Conservation (phyloP, 1,140 invertebrate species). For the Streblospio benedicti region DNA sequence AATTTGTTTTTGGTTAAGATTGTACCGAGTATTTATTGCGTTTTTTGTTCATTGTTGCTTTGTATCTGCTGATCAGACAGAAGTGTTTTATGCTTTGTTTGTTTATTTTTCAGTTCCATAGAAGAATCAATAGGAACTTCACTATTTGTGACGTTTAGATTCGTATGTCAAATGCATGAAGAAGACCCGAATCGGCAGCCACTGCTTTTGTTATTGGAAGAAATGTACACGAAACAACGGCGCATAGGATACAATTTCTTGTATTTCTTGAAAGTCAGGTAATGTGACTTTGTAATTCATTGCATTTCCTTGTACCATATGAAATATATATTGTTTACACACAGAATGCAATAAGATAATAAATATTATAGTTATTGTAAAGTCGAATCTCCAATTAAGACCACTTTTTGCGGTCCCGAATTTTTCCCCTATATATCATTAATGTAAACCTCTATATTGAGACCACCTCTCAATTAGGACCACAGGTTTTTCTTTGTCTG, state of each 20-base stretch:
- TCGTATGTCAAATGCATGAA: conserved; percentile 55
- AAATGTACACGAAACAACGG: conserved; percentile 63
- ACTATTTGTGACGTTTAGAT: conserved; percentile 68
- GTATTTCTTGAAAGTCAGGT: conserved; percentile 74
- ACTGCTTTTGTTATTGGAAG: conserved; percentile 62
- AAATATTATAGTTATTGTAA: background rate
- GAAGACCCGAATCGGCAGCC: conserved; percentile 68
- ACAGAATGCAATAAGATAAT: background rate
- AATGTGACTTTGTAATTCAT: too few relatives aligned
- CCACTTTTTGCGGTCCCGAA: too few relatives aligned
- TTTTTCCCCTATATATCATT: too few relatives aligned
- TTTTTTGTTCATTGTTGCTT: conserved; percentile 4
- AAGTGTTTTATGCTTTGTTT: background rate
- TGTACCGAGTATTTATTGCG: background rate
- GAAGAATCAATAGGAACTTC: conserved; percentile 71
- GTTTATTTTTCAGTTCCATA: conserved; percentile 48
- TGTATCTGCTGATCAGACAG: conserved; percentile 11
- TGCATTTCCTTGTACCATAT: background rate
- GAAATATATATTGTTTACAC: background rate
- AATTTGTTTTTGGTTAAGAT: background rate
- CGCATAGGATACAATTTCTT: conserved; percentile 75
- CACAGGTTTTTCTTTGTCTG: too few relatives aligned
- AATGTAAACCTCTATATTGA: too few relatives aligned
- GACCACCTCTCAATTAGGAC: too few relatives aligned
- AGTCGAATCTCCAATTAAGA: too few relatives aligned